phyloP scores from a whole-genome alignment of 2,888 invertebrate genomes.

The Ptilodon capucinus region DNA sequence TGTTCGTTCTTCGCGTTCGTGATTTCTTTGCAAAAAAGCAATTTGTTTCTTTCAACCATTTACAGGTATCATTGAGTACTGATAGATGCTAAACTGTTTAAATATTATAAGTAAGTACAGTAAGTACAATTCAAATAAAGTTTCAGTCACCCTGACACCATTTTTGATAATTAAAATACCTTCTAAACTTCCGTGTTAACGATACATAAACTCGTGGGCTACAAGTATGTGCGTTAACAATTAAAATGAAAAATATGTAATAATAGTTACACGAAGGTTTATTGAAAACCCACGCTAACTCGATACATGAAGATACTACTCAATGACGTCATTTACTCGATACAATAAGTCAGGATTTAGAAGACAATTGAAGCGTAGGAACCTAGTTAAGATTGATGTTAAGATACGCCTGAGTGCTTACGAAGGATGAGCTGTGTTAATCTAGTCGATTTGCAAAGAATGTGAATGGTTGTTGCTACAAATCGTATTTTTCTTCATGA shows the following conservation, averaged over 20 bases:
- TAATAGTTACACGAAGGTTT: conserved; percentile 24
- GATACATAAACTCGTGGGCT: neutral
- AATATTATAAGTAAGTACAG: too few relatives aligned
- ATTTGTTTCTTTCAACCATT: too few relatives aligned
- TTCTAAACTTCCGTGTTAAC: conserved; percentile 1
- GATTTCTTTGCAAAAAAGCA: too few relatives aligned
- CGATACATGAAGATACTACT: conserved; percentile 36
- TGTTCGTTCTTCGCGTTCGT: too few relatives aligned
- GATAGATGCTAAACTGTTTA: too few relatives aligned
- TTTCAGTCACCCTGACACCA: neutral
- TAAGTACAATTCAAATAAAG: neutral
- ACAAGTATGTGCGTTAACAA: neutral
- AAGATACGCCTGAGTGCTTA: neutral
- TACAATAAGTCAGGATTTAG: conserved; percentile 43
- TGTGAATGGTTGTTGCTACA: too few relatives aligned
- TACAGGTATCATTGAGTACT: too few relatives aligned
- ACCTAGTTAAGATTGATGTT: neutral
- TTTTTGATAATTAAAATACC: neutral
- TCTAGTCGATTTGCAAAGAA: too few relatives aligned
- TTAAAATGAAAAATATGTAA: conserved; percentile 12
- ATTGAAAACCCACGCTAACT: conserved; percentile 38
- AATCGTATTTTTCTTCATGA: too few relatives aligned
- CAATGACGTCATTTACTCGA: conserved; percentile 33
- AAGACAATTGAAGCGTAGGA: conserved; percentile 33
- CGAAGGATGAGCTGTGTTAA: neutral